Evolutionary conservation across 2,797 vertebrate genomes (phyloP).

Genomic region (Clarias laeviceps): DNA sequence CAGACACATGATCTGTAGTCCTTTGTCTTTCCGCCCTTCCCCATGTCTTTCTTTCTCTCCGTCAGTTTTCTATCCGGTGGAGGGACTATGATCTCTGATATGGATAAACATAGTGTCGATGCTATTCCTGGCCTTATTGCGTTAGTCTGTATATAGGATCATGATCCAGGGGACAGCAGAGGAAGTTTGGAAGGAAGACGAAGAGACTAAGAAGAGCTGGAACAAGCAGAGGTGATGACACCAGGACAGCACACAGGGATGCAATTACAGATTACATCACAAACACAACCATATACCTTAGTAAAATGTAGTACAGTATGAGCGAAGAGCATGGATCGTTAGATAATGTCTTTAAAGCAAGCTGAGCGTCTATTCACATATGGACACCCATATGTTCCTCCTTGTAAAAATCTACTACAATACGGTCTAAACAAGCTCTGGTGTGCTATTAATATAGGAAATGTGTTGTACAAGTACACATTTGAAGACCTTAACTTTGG

Average conservation of each 20-base stretch:
- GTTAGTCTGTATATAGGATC: background rate
- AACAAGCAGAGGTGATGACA: constrained; percentile 1
- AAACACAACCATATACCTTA: background rate
- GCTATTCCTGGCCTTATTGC: constrained; percentile 41
- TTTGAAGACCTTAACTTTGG: background rate
- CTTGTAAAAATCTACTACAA: background rate
- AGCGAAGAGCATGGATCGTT: background rate
- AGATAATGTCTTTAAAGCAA: constrained; percentile 3
- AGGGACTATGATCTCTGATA: constrained; percentile 28
- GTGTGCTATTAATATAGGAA: background rate
- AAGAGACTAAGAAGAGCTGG: constrained; percentile 29
- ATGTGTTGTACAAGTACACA: background rate
- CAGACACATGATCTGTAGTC: background rate
- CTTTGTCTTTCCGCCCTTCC: constrained; percentile 9
- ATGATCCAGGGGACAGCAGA: constrained; percentile 21
- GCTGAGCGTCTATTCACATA: background rate
- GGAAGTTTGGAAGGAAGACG: constrained; percentile 34
- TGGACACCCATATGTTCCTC: background rate
- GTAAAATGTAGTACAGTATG: background rate
- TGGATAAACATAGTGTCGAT: constrained; percentile 21
- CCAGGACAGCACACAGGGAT: background rate
- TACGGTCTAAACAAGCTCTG: background rate
- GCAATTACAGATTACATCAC: constrained; percentile 3
- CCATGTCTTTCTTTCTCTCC: constrained; percentile 11
- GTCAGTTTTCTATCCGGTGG: background rate